Evolutionary conservation across 2,888 invertebrate genomes (phyloP), one percentile per base, ranked within the genome.

Genomic region (Heliconius ethilla): DNA sequence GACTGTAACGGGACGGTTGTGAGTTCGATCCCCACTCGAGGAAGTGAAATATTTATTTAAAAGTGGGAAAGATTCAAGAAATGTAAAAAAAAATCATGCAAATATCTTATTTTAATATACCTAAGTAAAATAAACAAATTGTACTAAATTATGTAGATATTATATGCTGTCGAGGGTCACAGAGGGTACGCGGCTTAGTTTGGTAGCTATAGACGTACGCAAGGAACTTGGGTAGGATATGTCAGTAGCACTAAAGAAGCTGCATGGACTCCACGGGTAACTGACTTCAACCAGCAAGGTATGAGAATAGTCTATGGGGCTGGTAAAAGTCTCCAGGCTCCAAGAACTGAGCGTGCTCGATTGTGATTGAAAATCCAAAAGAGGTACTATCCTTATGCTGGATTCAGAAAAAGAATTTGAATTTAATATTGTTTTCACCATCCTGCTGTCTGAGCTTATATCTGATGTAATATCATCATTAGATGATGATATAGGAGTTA

Each of bases 231-330:
- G 91, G 78, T 92, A 92, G 0, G 81, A 70, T 25, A 27, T 7
- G 27, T 89, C 88, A 0, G 87, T 83, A 0, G 77, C 80, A 65
- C 81, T 80, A 13, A 62, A 51, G 51, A 69, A 77, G 18, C 87
- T 85, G 11, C 76, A 78, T 0, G 86, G 87, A 74, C 88, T 89
- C 89, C 89, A 89, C 0, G 88, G 89, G 62, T 86, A 87, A 11
- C 82, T 85, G 0, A 85, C 85, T 51, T 78, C 84, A 0, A 87
- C 10, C 1, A 80, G 13, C 2, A 75, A 55, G 0, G 82, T 80
- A 15, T 77, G 69, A 2, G 75, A 69, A 22, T 78, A 75, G 3
- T 76, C 65, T 75, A 80, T 0, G 77, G 79, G 76, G 67, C 88
- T 89, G 1, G 86, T 85, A 11, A 84, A 89, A 0, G 87, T 82